phyloP scores from a whole-genome alignment of 2,113 vertebrate species.

The Willisornis vidua region DNA sequence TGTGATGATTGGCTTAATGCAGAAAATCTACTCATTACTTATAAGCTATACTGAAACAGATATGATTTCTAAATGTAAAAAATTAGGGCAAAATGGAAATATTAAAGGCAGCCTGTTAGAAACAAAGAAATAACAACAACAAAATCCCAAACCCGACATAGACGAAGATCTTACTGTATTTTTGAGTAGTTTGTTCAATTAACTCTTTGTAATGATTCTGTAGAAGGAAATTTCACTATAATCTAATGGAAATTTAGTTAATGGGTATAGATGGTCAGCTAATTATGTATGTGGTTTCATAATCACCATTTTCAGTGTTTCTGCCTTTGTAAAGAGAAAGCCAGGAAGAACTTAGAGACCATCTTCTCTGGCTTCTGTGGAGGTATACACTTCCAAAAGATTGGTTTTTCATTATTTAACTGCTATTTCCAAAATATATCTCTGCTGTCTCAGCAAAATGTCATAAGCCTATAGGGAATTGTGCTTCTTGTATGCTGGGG shows the following conservation, averaged over 20 bases:
- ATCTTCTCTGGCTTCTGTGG: not conserved
- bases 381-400: not conserved
- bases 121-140: not conserved
- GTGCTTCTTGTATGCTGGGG: accelerated
- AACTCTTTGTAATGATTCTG: not conserved
- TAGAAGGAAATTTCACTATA: not conserved
- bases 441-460: not conserved
- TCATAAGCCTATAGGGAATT: not conserved
- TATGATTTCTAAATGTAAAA: not conserved
- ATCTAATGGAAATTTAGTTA: not conserved
- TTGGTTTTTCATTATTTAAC: not conserved
- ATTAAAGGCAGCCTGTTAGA: not conserved
- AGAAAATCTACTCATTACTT: not conserved
- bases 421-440: not conserved
- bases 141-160: accelerated
- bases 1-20: not conserved
- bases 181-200: not conserved
- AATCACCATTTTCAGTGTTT: not conserved
- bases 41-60: not conserved
- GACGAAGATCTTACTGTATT: not conserved
- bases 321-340: not conserved
- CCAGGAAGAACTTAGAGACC: not conserved
- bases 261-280: not conserved
- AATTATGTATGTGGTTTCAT: not conserved
- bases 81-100: not conserved